A percentile compares a stretch with the other conserved stretches of the same genome.
Evolutionary conservation across 2,113 vertebrate species (phyloP).

Genomic region (Pygoscelis antarcticus): DNA sequence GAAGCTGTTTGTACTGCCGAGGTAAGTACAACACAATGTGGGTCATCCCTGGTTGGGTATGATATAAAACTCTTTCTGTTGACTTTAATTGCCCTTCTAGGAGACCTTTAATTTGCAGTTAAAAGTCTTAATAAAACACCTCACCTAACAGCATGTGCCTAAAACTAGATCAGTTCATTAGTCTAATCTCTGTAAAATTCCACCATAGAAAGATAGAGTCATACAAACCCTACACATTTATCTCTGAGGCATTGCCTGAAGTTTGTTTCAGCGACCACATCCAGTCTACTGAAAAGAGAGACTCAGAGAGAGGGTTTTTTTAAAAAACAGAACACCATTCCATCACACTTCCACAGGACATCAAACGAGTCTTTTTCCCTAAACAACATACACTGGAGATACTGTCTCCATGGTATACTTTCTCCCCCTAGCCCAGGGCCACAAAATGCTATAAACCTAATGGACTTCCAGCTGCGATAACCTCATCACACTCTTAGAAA

Average conservation of each 20-base stretch:
- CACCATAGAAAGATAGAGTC: background rate
- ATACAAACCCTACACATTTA: background rate
- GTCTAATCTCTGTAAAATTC: background rate
- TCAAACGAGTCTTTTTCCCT: background rate
- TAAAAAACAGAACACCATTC: background rate
- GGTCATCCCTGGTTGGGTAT: background rate
- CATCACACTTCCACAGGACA: background rate
- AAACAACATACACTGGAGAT: background rate
- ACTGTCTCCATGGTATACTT: background rate
- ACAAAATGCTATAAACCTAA: background rate
- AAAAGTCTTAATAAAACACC: slow-evolving; percentile 16
- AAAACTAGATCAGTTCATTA: background rate
- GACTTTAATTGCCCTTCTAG: background rate
- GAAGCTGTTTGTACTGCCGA: background rate
- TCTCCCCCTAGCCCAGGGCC: background rate
- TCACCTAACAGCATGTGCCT: background rate
- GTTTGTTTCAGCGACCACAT: background rate
- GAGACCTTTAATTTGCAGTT: slow-evolving; percentile 24
- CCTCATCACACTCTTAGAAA: background rate
- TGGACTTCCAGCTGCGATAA: background rate
- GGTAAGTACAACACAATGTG: background rate
- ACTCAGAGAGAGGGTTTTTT: background rate
- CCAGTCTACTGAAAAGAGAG: background rate
- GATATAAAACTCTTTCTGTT: background rate
- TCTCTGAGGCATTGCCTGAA: background rate